Evolutionary conservation across 2,888 invertebrate species (phyloP).

Genomic region (Melangyna quadrimaculata): DNA sequence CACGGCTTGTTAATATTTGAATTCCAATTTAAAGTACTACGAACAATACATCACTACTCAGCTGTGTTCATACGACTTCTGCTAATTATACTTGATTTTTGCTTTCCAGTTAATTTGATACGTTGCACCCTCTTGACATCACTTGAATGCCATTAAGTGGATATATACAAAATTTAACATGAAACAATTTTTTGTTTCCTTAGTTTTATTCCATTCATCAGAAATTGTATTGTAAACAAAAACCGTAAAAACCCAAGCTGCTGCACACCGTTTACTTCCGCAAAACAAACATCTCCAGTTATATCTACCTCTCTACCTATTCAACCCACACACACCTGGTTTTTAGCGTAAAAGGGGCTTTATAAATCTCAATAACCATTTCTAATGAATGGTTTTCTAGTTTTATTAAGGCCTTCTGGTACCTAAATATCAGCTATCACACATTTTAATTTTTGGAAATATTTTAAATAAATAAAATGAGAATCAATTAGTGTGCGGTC

Average conservation of each 20-base stretch:
- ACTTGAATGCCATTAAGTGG: not conserved
- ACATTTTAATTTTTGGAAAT: not conserved
- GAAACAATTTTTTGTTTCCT: not conserved
- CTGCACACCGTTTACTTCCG: constrained; percentile 36
- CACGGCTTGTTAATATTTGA: too few relatives aligned
- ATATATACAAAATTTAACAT: not conserved
- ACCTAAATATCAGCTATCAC: too few relatives aligned
- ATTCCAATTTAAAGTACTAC: too few relatives aligned
- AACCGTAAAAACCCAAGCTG: not conserved
- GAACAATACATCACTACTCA: not conserved
- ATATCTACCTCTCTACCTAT: not conserved
- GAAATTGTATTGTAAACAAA: constrained; percentile 13
- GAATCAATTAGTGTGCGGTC: constrained; percentile 13
- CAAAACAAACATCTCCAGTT: not conserved
- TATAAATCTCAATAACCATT: constrained; percentile 5
- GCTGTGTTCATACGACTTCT: not conserved
- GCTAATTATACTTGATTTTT: not conserved
- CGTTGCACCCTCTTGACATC: not conserved
- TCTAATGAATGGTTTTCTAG: constrained; percentile 7
- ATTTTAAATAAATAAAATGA: not conserved
- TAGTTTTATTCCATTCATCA: not conserved
- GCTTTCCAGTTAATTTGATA: not conserved
- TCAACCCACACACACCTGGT: constrained; percentile 42
- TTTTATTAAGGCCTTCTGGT: not conserved
- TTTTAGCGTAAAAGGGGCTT: not conserved